Percentiles rank a stretch among this genome's conserved stretches.
These are phyloP conservation scores for Diarsia mendica DNA, from an alignment of 2,888 invertebrate species.

Conservation along the genomic window DNA sequence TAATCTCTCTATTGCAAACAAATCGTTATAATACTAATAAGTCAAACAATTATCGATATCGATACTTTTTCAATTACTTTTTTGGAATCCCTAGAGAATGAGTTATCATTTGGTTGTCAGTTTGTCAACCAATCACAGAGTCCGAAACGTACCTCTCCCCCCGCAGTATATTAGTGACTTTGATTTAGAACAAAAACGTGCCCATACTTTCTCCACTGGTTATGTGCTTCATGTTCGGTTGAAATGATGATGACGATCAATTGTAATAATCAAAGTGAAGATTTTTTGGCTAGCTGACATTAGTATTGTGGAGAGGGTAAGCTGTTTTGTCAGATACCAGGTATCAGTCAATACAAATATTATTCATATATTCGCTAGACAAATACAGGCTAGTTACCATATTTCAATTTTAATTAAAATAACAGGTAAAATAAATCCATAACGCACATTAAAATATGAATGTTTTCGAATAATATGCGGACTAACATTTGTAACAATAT, in stretches of 20 bases:
- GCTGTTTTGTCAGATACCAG: not conserved
- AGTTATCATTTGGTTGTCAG: too few relatives aligned
- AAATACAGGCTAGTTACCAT: not conserved
- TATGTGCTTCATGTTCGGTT: too few relatives aligned
- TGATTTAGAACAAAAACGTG: too few relatives aligned
- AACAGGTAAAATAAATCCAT: not conserved
- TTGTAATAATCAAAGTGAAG: not conserved
- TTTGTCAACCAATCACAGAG: too few relatives aligned
- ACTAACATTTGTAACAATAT: not conserved
- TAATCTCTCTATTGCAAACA: too few relatives aligned
- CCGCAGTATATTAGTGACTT: too few relatives aligned
- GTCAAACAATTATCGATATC: too few relatives aligned
- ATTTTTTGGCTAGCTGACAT: not conserved
- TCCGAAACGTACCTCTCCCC: too few relatives aligned
- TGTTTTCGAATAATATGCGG: slow-evolving; percentile 4
- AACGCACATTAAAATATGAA: not conserved
- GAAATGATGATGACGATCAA: not conserved
- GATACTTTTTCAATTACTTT: too few relatives aligned
- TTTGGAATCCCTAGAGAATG: too few relatives aligned
- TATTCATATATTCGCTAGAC: not conserved
- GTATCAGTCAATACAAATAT: not conserved
- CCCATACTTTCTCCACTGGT: too few relatives aligned
- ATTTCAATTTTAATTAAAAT: not conserved
- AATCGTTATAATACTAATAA: too few relatives aligned
- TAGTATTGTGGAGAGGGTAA: not conserved